phyloP scores from a whole-genome alignment of 2,888 invertebrate genomes.

The Tetropium fuscum region DNA sequence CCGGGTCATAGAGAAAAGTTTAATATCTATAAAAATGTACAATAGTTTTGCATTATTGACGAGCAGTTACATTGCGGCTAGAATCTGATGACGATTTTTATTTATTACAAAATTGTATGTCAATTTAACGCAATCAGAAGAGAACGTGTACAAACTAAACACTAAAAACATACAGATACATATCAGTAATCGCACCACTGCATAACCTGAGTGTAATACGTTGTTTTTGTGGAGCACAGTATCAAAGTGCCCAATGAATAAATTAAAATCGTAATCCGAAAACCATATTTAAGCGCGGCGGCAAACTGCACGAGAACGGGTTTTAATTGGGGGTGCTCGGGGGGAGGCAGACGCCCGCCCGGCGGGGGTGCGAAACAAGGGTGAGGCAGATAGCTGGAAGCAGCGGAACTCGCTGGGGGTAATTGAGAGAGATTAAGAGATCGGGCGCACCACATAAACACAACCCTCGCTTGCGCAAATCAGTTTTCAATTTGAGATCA shows the following conservation, averaged over 20 bases:
- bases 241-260: slow-evolving; percentile 35
- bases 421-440: slow-evolving; percentile 64
- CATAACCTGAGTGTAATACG: slow-evolving; percentile 28
- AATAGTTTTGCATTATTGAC: too few relatives aligned
- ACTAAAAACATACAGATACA: too few relatives aligned
- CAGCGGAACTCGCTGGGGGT: slow-evolving; percentile 55
- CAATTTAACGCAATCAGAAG: too few relatives aligned
- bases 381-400: slow-evolving; percentile 48
- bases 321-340: slow-evolving; percentile 47
- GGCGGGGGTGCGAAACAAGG: slow-evolving; percentile 44
- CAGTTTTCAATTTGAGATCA: slow-evolving; percentile 62
- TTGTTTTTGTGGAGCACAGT: slow-evolving; percentile 29
- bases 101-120: too few relatives aligned
- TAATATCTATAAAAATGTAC: too few relatives aligned
- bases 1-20: too few relatives aligned
- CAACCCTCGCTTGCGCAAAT: slow-evolving; percentile 59
- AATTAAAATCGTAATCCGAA: slow-evolving; percentile 40
- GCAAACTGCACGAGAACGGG: slow-evolving; percentile 49
- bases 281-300: slow-evolving; percentile 45
- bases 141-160: too few relatives aligned
- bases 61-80: too few relatives aligned
- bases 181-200: too few relatives aligned
- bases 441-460: slow-evolving; percentile 63
- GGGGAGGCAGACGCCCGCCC: slow-evolving; percentile 7
- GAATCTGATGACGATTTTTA: too few relatives aligned